These are phyloP conservation scores for Ciona savignyi DNA, from an alignment of 23 tunicate species.

Conservation along the genomic window DNA sequence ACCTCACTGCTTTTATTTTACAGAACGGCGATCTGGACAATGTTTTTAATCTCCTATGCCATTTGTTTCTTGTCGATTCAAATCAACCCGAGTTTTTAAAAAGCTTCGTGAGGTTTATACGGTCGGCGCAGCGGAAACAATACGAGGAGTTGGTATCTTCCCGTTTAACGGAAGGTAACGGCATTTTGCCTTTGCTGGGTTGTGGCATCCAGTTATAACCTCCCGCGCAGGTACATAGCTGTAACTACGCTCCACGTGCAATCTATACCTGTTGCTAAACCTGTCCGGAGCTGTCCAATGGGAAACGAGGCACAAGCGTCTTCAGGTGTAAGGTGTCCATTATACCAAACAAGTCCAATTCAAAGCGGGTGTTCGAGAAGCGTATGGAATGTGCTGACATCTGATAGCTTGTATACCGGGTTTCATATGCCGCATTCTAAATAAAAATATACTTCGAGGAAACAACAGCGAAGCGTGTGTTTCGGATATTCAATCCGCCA, in stretches of 20 bases:
- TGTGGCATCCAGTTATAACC: not conserved
- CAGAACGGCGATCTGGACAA: conserved; percentile 13
- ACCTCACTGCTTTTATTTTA: too few species aligned
- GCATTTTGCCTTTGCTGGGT: not conserved
- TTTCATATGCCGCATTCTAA: not conserved
- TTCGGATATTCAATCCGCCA: too few species aligned
- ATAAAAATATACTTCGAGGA: not conserved
- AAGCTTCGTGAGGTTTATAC: conserved; percentile 31
- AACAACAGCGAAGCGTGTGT: not conserved
- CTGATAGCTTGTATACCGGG: conserved; percentile 1
- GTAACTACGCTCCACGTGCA: not conserved
- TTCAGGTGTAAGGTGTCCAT: not conserved
- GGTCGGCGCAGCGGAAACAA: conserved; percentile 1
- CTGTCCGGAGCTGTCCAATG: not conserved
- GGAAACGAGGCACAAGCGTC: not conserved
- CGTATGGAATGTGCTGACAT: not conserved
- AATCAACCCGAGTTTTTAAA: conserved; percentile 10
- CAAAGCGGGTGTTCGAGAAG: not conserved
- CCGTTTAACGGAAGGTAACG: not conserved
- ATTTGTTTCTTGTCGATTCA: conserved; percentile 7
- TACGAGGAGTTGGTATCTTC: conserved; percentile 1
- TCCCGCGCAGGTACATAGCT: not conserved
- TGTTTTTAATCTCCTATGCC: conserved; percentile 3
- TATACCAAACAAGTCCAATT: not conserved
- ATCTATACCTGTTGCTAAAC: not conserved